These are phyloP conservation scores for Chymomyza fuscimana DNA, from an alignment of 2,888 invertebrate genomes.

Conservation along the genomic window DNA sequence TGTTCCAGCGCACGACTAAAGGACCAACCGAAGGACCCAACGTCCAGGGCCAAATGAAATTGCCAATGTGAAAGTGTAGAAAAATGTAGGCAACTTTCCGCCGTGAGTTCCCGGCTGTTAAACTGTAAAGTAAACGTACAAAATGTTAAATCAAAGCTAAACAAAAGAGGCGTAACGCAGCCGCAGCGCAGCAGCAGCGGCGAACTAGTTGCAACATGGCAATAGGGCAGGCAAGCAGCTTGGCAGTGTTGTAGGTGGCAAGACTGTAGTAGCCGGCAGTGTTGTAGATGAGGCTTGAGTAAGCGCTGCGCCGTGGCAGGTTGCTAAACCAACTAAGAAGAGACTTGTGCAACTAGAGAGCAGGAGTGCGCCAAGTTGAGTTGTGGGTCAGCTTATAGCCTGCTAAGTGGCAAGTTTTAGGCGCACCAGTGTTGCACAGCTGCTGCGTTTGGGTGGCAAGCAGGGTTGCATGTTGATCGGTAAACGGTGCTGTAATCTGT, in stretches of 20 bases:
- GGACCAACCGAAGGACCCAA: background rate
- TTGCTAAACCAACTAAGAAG: background rate
- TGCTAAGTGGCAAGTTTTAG: conserved; percentile 41
- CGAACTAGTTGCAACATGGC: background rate
- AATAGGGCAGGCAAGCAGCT: background rate
- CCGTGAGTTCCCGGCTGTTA: conserved; percentile 64
- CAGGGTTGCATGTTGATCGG: background rate
- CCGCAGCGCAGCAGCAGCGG: conserved; percentile 15
- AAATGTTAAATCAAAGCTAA: conserved; percentile 71
- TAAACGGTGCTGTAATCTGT: background rate
- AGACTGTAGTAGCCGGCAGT: conserved; percentile 49
- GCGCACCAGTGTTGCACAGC: conserved; percentile 11
- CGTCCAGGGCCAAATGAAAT: conserved; percentile 62
- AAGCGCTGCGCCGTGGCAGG: conserved; percentile 1
- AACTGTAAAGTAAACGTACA: conserved; percentile 72
- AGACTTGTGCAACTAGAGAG: conserved; percentile 21
- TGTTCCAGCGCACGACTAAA: background rate
- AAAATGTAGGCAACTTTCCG: conserved; percentile 48
- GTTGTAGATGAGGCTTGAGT: conserved; percentile 13
- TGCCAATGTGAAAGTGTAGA: conserved; percentile 68
- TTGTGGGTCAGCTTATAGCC: conserved; percentile 39
- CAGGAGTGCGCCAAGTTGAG: conserved; percentile 36
- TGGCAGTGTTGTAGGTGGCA: background rate
- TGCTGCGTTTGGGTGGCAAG: background rate
- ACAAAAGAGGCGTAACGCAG: conserved; percentile 66